Base-by-base conservation (phyloP, 2,888 invertebrate genomes). In the Proisotoma minuta region DNA sequence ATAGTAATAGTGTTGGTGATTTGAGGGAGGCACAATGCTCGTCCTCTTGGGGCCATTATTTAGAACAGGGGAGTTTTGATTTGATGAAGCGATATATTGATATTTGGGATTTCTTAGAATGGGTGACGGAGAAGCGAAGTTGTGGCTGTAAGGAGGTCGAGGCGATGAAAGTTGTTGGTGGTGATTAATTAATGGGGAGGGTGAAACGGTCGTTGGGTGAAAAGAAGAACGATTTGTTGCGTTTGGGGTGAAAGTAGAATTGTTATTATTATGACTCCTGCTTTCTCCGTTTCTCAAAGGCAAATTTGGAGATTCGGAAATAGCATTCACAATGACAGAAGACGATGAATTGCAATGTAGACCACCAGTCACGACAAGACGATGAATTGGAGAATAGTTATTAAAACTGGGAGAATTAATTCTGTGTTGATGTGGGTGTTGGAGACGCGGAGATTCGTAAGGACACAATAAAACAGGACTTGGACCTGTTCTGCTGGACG, bases 321-420 rank as follows among this genome's bases (percentile, higher is more conserved):
- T 26, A n/a, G 47, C 43, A 54, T 43, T 58, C 39, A 23, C 50
- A 47, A 22, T 39, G n/a, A 56, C 49, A 49, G 48, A 56, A 47
- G 52, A 49, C 27, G 62, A 62, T 50, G 57, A 57, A 27, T 54
- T 50, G 40, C 56, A 59, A 40, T 60, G 47, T 62, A 68, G 49
- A 65, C 69, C 71, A 50, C 70, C 69, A 26, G 71, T 73, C 59
- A 73, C 73, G 47, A 72, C 73, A 20, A 73, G 63, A 48, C 73
- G 68, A 66, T 73, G 73, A 53, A 73, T 73, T 18, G 73, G 73
- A 5, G 73, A 73, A 57, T 73, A 73, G 65, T 71, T 72, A 63
- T 72, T 73, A 68, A 73, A 73, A 64, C 72, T 70, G 8, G 73
- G 73, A 49, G 70, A 71, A 59, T 64, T 69, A 64, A 72, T 68